Base-by-base conservation (phyloP, 2,113 vertebrate species). In the Phyllostomus hastatus region DNA sequence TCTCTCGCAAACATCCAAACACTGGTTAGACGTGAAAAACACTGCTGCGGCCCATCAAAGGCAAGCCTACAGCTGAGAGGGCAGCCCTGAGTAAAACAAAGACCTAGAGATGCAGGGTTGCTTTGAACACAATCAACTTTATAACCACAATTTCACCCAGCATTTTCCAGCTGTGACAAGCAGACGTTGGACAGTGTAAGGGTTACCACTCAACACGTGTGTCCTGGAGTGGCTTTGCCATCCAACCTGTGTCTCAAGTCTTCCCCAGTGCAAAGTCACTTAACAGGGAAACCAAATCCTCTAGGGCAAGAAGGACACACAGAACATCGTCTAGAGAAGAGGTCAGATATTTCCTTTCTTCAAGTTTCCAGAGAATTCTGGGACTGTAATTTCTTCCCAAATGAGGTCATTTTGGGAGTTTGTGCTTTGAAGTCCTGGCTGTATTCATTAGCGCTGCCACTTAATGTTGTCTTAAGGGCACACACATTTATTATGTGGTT, bases 1-100 rank as follows among this genome's bases (percentile, higher is more conserved):
- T 67, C 61, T 90, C 72, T 96, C 94, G 78, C 87, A 96, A 97
- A 94, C 94, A 97, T 92, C 84, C 90, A 85, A 93, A 97, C 59
- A 80, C 92, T 70, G 88, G 94, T 88, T 80, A 95, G 95, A 95
- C 66, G 78, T 50, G 83, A 94, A 92, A 87, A 95, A 50, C 73
- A 89, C 95, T 69, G 80, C 92, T 54, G 97, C 33, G 95, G 87
- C 73, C 92, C 88, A 94, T 93, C 95, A 94, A 97, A 97, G 89
- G 82, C 70, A 22, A 83, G 76, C 75, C 82, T 59, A 19, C 70
- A 92, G 91, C 90, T 69, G 94, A 90, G 66, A 80, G 97, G 76
- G 76, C 79, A 85, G 57, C 95, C 43, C 43, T 28, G 66, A 81
- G 86, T 93, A 78, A 97, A 97, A 96, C 93, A 96, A 94, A 95